A percentile compares a stretch with the other conserved stretches of the same genome.
These are phyloP conservation scores for Perca fluviatilis DNA, from an alignment of 2,113 vertebrate genomes.

Conservation along the genomic window DNA sequence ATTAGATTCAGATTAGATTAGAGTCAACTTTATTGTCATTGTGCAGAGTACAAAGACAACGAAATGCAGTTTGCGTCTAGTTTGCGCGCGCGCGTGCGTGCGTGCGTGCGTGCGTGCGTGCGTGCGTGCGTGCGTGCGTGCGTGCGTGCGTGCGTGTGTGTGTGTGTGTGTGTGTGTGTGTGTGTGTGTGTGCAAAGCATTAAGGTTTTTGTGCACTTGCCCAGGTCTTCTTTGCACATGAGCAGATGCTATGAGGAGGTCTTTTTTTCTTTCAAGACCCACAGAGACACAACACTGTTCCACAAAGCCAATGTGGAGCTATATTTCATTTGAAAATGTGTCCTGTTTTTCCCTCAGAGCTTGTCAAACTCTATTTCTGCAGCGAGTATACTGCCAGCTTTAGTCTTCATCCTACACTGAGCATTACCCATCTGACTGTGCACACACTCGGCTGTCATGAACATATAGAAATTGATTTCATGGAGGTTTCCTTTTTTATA, in stretches of 20 bases:
- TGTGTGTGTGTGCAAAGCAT: too few species aligned
- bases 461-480: conserved; percentile 48
- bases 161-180: background rate
- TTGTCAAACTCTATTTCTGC: conserved; percentile 30
- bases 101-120: background rate
- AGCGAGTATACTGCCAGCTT: conserved; percentile 10
- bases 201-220: background rate
- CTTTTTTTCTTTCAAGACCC: conserved; percentile 17
- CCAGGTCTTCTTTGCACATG: conserved; percentile 2
- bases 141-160: too few species aligned
- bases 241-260: conserved; percentile 1
- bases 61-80: too few species aligned
- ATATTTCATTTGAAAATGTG: conserved; percentile 34
- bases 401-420: conserved; percentile 34
- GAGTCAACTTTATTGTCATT: too few species aligned
- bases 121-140: too few species aligned
- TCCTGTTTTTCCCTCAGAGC: conserved; percentile 14
- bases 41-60: too few species aligned
- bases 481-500: conserved; percentile 20
- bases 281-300: background rate
- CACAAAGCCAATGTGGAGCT: conserved; percentile 17
- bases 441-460: conserved; percentile 26
- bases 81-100: too few species aligned
- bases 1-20: too few species aligned
- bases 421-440: conserved; percentile 12